Conservation (phyloP, 2,113 vertebrate genomes). For the Pyrgilauda ruficollis region DNA sequence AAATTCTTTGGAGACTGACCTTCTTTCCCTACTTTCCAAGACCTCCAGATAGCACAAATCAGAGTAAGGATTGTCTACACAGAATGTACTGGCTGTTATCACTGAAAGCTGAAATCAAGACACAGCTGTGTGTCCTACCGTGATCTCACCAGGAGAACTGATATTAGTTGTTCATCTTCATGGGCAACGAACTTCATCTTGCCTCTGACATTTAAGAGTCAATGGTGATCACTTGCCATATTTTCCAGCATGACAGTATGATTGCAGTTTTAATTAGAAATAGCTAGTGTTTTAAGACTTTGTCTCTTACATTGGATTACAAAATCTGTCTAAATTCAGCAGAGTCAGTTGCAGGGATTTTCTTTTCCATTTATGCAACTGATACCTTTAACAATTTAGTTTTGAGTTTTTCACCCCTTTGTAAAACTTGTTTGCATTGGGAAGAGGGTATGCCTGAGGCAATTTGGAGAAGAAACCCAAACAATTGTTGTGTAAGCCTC, state of each 20-base stretch:
- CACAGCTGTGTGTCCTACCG: rapidly evolving
- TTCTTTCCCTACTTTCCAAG: neutral
- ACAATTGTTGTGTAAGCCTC: neutral
- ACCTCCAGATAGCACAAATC: neutral
- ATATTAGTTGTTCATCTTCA: neutral
- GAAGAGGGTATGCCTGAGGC: neutral
- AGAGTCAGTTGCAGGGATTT: neutral
- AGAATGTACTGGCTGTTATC: neutral
- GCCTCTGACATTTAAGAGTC: neutral
- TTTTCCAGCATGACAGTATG: neutral
- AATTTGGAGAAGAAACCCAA: neutral
- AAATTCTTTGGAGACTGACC: neutral
- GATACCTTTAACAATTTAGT: neutral
- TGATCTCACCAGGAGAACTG: neutral
- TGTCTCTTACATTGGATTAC: neutral
- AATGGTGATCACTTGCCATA: neutral
- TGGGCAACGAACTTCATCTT: neutral
- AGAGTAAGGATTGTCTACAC: neutral
- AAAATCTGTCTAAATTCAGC: neutral
- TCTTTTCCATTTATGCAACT: neutral
- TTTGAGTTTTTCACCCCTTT: neutral
- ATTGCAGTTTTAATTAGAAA: neutral
- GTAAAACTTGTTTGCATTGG: neutral
- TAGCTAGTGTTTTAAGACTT: neutral
- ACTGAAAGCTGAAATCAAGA: neutral